These are phyloP conservation scores for Megalops atlanticus DNA, from an alignment of 2,113 vertebrate genomes.

Conservation along the genomic window DNA sequence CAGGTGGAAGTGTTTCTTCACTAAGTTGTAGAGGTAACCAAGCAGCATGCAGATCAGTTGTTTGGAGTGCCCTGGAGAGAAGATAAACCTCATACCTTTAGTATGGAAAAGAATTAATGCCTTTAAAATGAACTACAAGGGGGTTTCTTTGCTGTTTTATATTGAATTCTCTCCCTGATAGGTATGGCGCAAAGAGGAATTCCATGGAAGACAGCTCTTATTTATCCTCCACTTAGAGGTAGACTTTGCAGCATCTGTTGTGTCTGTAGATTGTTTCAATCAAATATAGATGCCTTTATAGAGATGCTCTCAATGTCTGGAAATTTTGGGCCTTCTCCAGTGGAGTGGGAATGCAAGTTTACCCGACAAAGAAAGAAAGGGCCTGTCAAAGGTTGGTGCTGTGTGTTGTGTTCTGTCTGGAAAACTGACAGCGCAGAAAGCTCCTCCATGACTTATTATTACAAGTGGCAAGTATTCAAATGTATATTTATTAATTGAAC, in stretches of 20 bases:
- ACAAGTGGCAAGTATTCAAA: background rate
- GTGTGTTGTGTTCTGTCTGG: background rate
- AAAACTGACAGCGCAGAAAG: background rate
- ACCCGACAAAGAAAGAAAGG: background rate
- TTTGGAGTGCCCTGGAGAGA: background rate
- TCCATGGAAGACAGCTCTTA: background rate
- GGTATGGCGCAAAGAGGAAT: background rate
- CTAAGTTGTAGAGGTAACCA: background rate
- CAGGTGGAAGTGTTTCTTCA: background rate
- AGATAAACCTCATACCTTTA: too few relatives aligned
- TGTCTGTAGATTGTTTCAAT: background rate
- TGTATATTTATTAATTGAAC: too few relatives aligned
- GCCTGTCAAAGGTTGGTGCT: background rate
- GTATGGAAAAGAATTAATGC: too few relatives aligned
- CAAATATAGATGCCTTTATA: background rate
- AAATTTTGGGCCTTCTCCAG: background rate
- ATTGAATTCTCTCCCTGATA: background rate
- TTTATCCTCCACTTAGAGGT: background rate
- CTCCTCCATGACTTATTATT: background rate
- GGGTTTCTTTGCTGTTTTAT: too few relatives aligned
- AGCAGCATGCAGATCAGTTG: background rate
- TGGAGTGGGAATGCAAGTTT: background rate
- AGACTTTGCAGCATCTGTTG: background rate
- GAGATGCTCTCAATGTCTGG: constrained; percentile 8
- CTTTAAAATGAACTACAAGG: too few relatives aligned